These are phyloP conservation scores for Zaprionus gabonicus DNA, from an alignment of 1,140 invertebrate species.

Conservation along the genomic window DNA sequence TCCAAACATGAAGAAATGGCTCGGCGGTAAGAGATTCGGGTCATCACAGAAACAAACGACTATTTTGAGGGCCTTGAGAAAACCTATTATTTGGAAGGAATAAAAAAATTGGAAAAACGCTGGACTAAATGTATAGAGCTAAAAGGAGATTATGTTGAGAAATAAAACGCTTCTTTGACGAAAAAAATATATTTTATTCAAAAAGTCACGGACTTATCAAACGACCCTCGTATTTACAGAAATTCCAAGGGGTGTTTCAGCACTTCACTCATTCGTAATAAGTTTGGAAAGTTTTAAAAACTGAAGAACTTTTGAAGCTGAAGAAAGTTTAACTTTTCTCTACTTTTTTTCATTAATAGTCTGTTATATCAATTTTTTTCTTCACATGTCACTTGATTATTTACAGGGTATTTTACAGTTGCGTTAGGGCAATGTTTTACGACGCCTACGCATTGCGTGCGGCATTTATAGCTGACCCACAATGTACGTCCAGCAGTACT, in stretches of 20 bases:
- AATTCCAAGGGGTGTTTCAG: neutral
- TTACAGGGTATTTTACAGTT: neutral
- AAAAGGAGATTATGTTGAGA: too few relatives aligned
- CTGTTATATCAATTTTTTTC: neutral
- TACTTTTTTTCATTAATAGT: neutral
- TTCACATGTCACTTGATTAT: neutral
- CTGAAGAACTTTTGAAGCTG: neutral
- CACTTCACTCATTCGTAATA: neutral
- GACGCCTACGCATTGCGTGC: conserved; percentile 14
- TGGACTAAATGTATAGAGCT: too few relatives aligned
- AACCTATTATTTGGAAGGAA: too few relatives aligned
- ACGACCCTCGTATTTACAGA: too few relatives aligned
- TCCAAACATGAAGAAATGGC: too few relatives aligned
- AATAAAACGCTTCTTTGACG: too few relatives aligned
- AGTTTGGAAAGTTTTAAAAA: neutral
- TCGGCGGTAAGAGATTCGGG: too few relatives aligned
- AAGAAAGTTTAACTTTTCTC: neutral
- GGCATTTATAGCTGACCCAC: conserved; percentile 16
- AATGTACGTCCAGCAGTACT: conserved; percentile 5
- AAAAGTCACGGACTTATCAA: too few relatives aligned
- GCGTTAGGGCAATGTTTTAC: neutral
- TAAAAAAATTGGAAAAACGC: too few relatives aligned
- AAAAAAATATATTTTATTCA: too few relatives aligned
- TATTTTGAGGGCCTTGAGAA: too few relatives aligned
- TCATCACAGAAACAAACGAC: too few relatives aligned